Base-by-base conservation (phyloP, 2,888 invertebrate genomes). In the Agonum fuliginosum region DNA sequence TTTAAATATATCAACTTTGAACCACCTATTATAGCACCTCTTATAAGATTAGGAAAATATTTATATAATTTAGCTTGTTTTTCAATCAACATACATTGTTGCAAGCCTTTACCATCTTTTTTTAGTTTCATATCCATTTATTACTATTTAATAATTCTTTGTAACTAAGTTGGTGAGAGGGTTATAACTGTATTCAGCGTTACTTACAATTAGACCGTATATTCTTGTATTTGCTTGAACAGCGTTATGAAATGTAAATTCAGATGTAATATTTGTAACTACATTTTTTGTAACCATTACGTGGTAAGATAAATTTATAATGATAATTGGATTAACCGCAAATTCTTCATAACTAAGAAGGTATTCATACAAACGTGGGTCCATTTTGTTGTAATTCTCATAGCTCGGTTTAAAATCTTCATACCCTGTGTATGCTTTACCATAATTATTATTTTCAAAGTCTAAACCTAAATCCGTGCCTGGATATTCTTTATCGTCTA, bases 111-210 rank as follows among this genome's bases (percentile, higher is more conserved):
- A n/a, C n/a, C n/a, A n/a, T n/a, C n/a, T n/a, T n/a, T n/a, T n/a
- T n/a, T n/a, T n/a, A n/a, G n/a, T n/a, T n/a, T n/a, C n/a, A n/a
- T n/a, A n/a, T n/a, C n/a, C n/a, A n/a, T n/a, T n/a, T n/a, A n/a
- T n/a, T n/a, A n/a, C n/a, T n/a, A n/a, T n/a, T 6, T 46, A 46
- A 17, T 46, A 3, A 46, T 46, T 46, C 46, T 46, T 46, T 46
- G 6, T 46, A 17, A 46, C 46, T 12, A 46, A 12, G 12, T 46
- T 46, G 6, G 14, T 46, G 12, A 14, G 6, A 46, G 12, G 10
- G 12, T 10, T 37, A 37, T 37, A 46, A 12, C 12, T 46, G 6
- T 3, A 14, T 46, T 14, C 12, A 12, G 19, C 6, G 17, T 46
- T 17, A 12, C 17, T 12, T 6, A 17, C 17, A 46, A 17, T 12